These are phyloP conservation scores for Grus americana DNA, from an alignment of 2,113 vertebrate genomes.

Conservation along the genomic window DNA sequence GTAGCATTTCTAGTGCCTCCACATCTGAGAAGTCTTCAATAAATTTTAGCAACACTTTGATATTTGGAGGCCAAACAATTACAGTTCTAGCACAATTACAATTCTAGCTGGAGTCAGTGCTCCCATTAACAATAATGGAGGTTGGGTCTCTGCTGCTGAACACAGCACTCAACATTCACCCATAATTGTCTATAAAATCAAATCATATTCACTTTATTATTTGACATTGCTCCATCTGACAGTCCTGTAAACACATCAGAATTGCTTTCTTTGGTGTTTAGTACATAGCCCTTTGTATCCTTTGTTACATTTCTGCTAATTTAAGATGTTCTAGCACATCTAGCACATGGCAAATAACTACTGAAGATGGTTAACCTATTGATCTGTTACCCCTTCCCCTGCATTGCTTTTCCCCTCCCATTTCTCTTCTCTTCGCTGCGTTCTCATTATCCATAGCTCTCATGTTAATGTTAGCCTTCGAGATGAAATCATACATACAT, in stretches of 20 bases:
- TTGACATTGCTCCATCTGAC: background rate
- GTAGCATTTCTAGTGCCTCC: background rate
- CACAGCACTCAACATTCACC: background rate
- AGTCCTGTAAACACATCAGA: background rate
- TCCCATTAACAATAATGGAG: slow-evolving; percentile 33
- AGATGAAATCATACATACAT: background rate
- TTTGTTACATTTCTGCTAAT: background rate
- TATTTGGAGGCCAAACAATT: background rate
- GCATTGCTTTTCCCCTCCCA: background rate
- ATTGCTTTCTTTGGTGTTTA: background rate
- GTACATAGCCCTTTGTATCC: background rate
- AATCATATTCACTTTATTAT: background rate
- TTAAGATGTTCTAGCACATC: background rate
- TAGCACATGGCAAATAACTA: background rate
- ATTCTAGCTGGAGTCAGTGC: background rate
- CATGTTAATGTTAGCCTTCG: background rate
- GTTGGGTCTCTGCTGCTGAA: background rate
- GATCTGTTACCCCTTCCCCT: background rate
- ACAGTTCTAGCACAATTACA: background rate
- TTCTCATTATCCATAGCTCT: background rate
- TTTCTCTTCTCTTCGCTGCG: background rate
- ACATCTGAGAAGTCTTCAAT: background rate
- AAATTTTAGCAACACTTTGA: background rate
- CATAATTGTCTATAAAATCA: slow-evolving; percentile 10
- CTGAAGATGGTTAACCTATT: background rate